Evolutionary conservation across 1,140 invertebrate genomes (phyloP), one percentile per base, ranked within the genome.

Genomic region (Drosophila equinoxialis): DNA sequence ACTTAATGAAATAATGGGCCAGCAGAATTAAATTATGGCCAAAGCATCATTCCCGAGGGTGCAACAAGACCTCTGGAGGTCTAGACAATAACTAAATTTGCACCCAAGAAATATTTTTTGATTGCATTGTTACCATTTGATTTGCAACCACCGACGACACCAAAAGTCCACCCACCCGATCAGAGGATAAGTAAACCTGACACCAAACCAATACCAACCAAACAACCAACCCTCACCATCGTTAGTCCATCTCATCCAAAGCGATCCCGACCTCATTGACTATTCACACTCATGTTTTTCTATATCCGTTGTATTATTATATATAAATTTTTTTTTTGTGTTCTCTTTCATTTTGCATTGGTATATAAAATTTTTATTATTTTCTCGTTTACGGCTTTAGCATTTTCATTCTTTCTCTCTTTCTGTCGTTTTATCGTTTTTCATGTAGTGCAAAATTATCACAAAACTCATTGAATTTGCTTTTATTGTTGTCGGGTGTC

Each of bases 41-140:
- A 26, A 77, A 65, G 72, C 65, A 80, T 61, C 68, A 80, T 61
- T 87, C 83, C 84, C 84, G 60, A 55, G 68, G 86, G 84, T 69
- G 59, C 54, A 17, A 23, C 66, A 51, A 64, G 78, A 71, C 65
- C 66, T 48, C 61, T 42, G 20, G 60, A 35, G 64, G 68, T 69
- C 64, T 65, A 73, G 77, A 89, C 85, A 89, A 89, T 89, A 89
- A 89, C 84, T 89, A 84, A 90, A 89, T 89, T 89, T 90, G 77
- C 84, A 90, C 71, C 83, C 82, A 75, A 68, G 74, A 73, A 59
- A 64, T 55, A 67, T 78, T 84, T 87, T 78, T 85, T 90, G 84
- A 89, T 89, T 89, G 84, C 84, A 89, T 90, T 89, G 84, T 90
- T 89, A 64, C 76, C 80, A 73, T 80, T 87, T 87, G 84, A 87